Base-by-base conservation (phyloP, 2,888 invertebrate species). In the Dolomedes plantarius region DNA sequence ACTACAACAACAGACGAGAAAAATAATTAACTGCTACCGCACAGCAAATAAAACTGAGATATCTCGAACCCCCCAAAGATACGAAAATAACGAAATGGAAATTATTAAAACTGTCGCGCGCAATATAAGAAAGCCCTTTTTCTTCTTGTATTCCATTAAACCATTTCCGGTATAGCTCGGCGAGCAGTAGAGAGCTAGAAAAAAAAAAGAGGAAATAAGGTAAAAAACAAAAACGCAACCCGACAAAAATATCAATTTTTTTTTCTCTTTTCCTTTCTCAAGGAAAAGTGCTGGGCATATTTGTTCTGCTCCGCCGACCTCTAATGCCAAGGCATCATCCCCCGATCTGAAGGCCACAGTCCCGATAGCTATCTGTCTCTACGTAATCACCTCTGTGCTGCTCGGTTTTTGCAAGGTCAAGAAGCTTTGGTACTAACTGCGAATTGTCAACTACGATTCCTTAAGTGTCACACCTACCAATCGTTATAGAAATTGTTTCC, bases 151-250 rank as follows among this genome's bases (percentile, higher is more conserved):
- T 76, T 85, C 76, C 73, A 85, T 85, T 85, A 85, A 85, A 73
- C 82, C 77, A 85, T 85, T 85, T 85, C 83, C 83, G 77, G 83
- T 85, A 85, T 77, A 67, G 65, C 77, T 82, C 82, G 19, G 32
- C 31, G 23, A 67, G 32, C n/a, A 19, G 1, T 9, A 67, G 9
- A 32, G 32, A 19, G 23, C 6, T 6, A 27, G 32, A 5, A 28
- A 32, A 31, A 67, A 67, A 67, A 32, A 11, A 67, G 36, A 67
- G 67, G 32, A 32, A 67, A 32, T 32, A n/a, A 67, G 36, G 23
- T 32, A 67, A 19, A 29, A 73, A 80, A 72, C 19, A 81, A 62
- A 64, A 62, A 50, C 23, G n/a, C 32, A 62, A 67, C 36, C 76
- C 82, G 83, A 85, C 77, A 77, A 77, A 82, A 77, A 77, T 56